These are phyloP conservation scores for Vultur gryphus DNA, from an alignment of 2,797 vertebrate species.

Conservation along the genomic window DNA sequence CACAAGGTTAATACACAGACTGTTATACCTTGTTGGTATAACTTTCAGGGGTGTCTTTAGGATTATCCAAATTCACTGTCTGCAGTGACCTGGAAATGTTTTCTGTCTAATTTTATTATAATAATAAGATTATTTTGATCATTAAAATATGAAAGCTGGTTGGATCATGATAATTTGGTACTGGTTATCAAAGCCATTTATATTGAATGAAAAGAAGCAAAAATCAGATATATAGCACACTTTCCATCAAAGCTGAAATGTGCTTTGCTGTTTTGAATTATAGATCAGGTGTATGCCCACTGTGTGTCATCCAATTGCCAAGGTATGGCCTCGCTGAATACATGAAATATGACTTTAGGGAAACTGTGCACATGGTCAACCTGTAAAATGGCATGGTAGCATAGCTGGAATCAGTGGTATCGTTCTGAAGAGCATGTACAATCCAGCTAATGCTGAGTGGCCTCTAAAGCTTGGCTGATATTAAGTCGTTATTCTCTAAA, in stretches of 20 bases:
- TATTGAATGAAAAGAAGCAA: neutral
- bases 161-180: neutral
- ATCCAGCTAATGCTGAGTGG: neutral
- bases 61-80: neutral
- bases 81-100: neutral
- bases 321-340: neutral
- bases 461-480: neutral
- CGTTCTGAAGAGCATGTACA: neutral
- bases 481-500: neutral
- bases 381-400: neutral
- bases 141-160: neutral
- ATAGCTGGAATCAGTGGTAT: neutral
- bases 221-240: fast-evolving
- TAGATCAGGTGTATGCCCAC: neutral
- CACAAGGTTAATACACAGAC: neutral
- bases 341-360: neutral
- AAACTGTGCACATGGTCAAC: neutral
- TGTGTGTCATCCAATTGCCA: neutral
- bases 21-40: neutral
- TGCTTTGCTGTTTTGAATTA: neutral
- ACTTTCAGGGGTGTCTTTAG: neutral
- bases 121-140: neutral
- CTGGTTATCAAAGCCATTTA: neutral
- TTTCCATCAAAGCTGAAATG: neutral
- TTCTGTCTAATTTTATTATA: neutral